phyloP scores from a whole-genome alignment of 2,888 invertebrate genomes.

The Drosophila anomelani region DNA sequence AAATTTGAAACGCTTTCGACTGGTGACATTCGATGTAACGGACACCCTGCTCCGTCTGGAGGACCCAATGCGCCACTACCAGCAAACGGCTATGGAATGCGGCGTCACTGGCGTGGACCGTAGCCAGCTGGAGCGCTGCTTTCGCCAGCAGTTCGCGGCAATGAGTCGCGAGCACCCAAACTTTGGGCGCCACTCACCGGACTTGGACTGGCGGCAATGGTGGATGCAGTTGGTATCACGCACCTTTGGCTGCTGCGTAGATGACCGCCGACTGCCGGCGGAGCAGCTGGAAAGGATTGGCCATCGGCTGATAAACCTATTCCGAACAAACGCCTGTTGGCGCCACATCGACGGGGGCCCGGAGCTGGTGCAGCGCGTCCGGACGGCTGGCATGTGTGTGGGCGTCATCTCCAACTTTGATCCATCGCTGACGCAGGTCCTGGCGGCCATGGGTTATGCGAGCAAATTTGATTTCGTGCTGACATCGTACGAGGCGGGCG shows the following conservation, averaged over 20 bases:
- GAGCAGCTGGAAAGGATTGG: slow-evolving; percentile 85
- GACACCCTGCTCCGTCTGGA: slow-evolving; percentile 92
- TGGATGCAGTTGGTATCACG: slow-evolving; percentile 87
- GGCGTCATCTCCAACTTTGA: slow-evolving; percentile 97
- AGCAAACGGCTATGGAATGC: slow-evolving; percentile 88
- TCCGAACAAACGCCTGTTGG: slow-evolving; percentile 91
- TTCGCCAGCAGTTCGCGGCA: slow-evolving; percentile 87
- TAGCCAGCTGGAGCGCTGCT: slow-evolving; percentile 85
- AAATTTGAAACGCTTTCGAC: slow-evolving; percentile 81
- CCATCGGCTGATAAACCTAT: slow-evolving; percentile 87
- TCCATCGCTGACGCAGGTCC: slow-evolving; percentile 89
- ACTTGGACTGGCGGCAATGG: slow-evolving; percentile 91
- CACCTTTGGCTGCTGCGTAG: slow-evolving; percentile 73
- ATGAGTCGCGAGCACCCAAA: slow-evolving; percentile 90
- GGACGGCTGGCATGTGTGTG: slow-evolving; percentile 83
- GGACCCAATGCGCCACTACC: slow-evolving; percentile 90
- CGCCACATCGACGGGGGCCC: slow-evolving; percentile 87
- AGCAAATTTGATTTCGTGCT: slow-evolving; percentile 91
- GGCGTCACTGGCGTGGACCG: slow-evolving; percentile 85
- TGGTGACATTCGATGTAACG: slow-evolving; percentile 95
- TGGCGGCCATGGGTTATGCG: slow-evolving; percentile 87
- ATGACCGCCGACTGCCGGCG: slow-evolving; percentile 56
- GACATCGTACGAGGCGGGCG: slow-evolving; percentile 90
- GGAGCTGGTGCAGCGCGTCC: slow-evolving; percentile 86
- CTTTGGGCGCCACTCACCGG: slow-evolving; percentile 88